phyloP scores from a whole-genome alignment of 2,113 vertebrate genomes.

The Lophotis ruficrista region DNA sequence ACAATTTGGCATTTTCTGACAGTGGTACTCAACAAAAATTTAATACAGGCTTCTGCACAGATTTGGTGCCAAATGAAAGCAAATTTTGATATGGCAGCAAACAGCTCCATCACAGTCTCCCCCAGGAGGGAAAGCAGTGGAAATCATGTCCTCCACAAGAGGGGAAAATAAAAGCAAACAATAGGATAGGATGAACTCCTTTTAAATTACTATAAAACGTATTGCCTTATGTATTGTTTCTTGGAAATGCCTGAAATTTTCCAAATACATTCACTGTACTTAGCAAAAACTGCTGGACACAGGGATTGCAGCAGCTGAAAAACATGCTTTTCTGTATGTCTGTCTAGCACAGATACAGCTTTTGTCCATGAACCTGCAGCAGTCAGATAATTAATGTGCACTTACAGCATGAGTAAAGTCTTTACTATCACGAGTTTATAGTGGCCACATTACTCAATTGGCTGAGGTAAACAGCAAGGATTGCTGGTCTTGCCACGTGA shows the following conservation, averaged over 20 bases:
- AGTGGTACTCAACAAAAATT: not conserved
- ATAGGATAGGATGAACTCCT: not conserved
- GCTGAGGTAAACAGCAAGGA: not conserved
- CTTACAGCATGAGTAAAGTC: not conserved
- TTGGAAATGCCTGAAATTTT: not conserved
- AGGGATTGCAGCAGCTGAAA: not conserved
- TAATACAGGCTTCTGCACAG: not conserved
- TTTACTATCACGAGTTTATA: not conserved
- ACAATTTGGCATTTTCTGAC: not conserved
- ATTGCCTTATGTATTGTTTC: not conserved
- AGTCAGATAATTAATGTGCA: not conserved
- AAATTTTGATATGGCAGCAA: not conserved
- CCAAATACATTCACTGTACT: not conserved
- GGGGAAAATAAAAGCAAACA: not conserved
- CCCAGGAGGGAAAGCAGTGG: not conserved
- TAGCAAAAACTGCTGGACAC: not conserved
- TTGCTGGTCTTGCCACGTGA: not conserved
- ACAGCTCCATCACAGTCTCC: not conserved
- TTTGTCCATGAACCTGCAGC: accelerated
- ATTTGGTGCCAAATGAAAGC: not conserved
- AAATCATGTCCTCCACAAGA: not conserved
- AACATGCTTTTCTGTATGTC: not conserved
- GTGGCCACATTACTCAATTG: not conserved
- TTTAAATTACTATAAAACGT: not conserved
- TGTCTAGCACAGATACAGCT: not conserved